Base-by-base conservation (phyloP, 92 coral and sea anemone genomes). In the Zoanthus gigantus region DNA sequence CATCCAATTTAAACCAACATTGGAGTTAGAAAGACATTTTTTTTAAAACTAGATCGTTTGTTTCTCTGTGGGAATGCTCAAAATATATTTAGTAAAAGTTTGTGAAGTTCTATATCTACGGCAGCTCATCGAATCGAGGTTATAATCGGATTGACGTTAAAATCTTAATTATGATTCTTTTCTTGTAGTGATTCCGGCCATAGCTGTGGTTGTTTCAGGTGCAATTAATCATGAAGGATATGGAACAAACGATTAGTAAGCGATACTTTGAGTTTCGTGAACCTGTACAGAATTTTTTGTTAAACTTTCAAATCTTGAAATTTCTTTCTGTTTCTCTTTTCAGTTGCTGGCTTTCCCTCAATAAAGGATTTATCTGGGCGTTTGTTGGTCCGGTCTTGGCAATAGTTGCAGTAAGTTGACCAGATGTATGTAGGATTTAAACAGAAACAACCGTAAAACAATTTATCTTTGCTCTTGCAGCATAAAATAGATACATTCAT, bases 341-440 rank as follows among this genome's bases (percentile, higher is more conserved):
- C 63, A 97, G 99, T 87, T 97, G 99, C 72, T 97, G 99, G 99
- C 91, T 97, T 32, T 93, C 99, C 7, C 92, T 97, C 44, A 91
- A 90, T 9, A 91, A 92, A n/a, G 97, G 98, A 9, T 95, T 97
- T 45, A 95, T 97, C 31, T 97, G 99, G 99, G 90, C 96, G 13
- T 97, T 97, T 89, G 98, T 95, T 76, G 99, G 98, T 2, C 99
- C 99, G 6, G 99, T 94, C 76, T 89, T 97, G 8, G 86, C 90
- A 32, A 94, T 95, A 1, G 92, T 95, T n/a, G 91, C 86, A 80
- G 99, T 97, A 91, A 95, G 99, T 92, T 15, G 29, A 58, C 65
- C 42, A 37, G 42, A 37, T 37, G 42, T 37, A 37, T 37, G n/a
- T 5, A 63, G 29, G 29, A 63, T 18, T 63, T 63, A 9, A 17